A percentile compares a stretch with the other conserved stretches of the same genome.
Evolutionary conservation across 2,113 vertebrate genomes (phyloP).

Genomic region (Oreochromis spilurus): DNA sequence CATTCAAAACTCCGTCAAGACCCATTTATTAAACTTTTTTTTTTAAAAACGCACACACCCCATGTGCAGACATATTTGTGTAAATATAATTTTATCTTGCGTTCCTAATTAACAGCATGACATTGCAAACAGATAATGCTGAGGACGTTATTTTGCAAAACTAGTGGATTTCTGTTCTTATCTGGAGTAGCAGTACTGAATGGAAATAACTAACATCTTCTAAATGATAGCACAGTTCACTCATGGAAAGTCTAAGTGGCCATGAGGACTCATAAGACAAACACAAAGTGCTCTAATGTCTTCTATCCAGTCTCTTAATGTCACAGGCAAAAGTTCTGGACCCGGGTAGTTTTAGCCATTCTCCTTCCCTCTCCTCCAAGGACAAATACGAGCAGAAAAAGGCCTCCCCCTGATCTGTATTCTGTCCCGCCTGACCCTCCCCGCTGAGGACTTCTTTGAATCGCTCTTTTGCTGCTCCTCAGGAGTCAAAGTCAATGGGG

Average conservation of each 20-base stretch:
- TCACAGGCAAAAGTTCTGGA: not conserved
- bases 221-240: not conserved
- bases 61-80: not conserved
- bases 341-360: not conserved
- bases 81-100: not conserved
- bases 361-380: slow-evolving; percentile 35
- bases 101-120: not conserved
- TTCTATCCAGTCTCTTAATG: not conserved
- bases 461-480: slow-evolving; percentile 47
- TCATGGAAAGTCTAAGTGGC: not conserved
- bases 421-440: slow-evolving; percentile 42
- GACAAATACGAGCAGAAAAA: slow-evolving; percentile 22
- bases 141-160: not conserved
- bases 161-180: not conserved
- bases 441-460: slow-evolving; percentile 52
- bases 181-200: not conserved
- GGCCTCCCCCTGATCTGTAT: slow-evolving; percentile 58
- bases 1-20: not conserved
- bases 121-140: not conserved
- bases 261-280: not conserved
- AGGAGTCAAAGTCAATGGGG: slow-evolving; percentile 57
- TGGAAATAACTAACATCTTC: not conserved
- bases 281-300: not conserved
- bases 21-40: not conserved
- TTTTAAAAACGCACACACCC: not conserved